A percentile compares a stretch with the other conserved stretches of the same genome.
Evolutionary conservation across 1,140 invertebrate genomes (phyloP).

Genomic region (Oedothorax gibbosus): DNA sequence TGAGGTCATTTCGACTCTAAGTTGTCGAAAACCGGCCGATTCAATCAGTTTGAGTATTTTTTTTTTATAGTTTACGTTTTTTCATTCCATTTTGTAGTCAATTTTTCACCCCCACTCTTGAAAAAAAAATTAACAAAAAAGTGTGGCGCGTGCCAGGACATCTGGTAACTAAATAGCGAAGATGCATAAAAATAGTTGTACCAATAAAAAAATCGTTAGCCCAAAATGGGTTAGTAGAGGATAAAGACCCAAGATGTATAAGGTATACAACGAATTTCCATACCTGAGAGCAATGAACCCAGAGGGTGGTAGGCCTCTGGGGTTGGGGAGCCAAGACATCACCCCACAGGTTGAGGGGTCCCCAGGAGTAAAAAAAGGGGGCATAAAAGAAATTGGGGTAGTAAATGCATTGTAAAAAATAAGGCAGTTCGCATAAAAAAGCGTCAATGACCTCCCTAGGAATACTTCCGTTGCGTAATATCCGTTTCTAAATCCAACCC

Average conservation of each 20-base stretch:
- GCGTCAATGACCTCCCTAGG: conserved; percentile 48
- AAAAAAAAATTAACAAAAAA: neutral
- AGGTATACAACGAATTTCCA: conserved; percentile 47
- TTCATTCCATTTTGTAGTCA: conserved; percentile 23
- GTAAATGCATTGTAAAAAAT: conserved; percentile 50
- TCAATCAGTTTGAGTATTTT: conserved; percentile 50
- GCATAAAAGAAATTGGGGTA: conserved; percentile 56
- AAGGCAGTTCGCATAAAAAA: conserved; percentile 34
- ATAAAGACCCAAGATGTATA: conserved; percentile 45
- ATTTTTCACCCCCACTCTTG: conserved; percentile 10
- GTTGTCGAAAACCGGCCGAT: conserved; percentile 53
- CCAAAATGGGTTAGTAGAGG: conserved; percentile 48
- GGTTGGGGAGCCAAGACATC: conserved; percentile 30
- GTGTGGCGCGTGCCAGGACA: conserved; percentile 2
- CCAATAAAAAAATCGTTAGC: conserved; percentile 11
- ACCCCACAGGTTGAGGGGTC: conserved; percentile 24
- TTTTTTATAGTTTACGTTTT: conserved; percentile 11
- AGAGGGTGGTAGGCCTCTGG: conserved; percentile 8
- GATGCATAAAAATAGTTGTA: conserved; percentile 29
- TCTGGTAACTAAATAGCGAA: conserved; percentile 30
- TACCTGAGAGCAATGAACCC: conserved; percentile 32
- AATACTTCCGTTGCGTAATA: conserved; percentile 54
- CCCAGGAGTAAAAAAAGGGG: conserved; percentile 24
- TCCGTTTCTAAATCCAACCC: conserved; percentile 50
- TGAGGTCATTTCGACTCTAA: conserved; percentile 28